Percentiles rank a stretch among this genome's conserved stretches.
phyloP scores from a whole-genome alignment of 2,797 vertebrate species.

The Sparidentex hasta region DNA sequence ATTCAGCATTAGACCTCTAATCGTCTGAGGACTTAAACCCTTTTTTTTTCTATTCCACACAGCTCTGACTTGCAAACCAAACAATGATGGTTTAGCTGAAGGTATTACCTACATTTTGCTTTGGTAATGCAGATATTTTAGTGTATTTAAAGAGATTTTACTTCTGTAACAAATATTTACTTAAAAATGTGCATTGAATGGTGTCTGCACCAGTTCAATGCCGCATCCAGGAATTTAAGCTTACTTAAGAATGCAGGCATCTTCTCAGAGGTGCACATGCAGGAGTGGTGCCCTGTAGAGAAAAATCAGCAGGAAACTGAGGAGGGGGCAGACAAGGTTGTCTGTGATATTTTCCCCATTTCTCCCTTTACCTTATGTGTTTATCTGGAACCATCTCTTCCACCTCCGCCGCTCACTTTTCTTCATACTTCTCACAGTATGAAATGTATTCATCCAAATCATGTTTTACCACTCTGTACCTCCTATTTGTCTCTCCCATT shows the following conservation, averaged over 20 bases:
- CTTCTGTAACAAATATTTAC: slow-evolving; percentile 9
- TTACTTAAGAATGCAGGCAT: slow-evolving; percentile 4
- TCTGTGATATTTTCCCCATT: slow-evolving; percentile 26
- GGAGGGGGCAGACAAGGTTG: slow-evolving; percentile 8
- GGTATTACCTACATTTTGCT: slow-evolving; percentile 18
- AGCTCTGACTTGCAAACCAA: slow-evolving; percentile 42
- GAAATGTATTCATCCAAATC: slow-evolving; percentile 33
- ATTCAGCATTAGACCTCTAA: slow-evolving; percentile 71
- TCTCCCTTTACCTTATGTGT: slow-evolving; percentile 7
- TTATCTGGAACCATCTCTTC: slow-evolving; percentile 40
- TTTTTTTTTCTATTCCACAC: slow-evolving; percentile 41
- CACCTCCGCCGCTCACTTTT: slow-evolving; percentile 25
- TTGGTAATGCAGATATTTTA: slow-evolving; percentile 25
- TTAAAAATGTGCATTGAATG: slow-evolving; percentile 14
- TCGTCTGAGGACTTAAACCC: slow-evolving; percentile 48
- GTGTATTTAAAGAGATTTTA: slow-evolving; percentile 26
- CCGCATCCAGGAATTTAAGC: slow-evolving; percentile 11
- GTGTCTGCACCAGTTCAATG: slow-evolving; percentile 13
- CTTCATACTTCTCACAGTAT: slow-evolving; percentile 11
- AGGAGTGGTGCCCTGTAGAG: slow-evolving; percentile 18
- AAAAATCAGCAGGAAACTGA: slow-evolving; percentile 30
- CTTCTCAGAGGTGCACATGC: slow-evolving; percentile 2
- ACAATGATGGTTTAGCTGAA: slow-evolving; percentile 36
- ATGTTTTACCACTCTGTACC: slow-evolving; percentile 6
- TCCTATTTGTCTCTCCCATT: slow-evolving; percentile 13